Conservation (phyloP, 2,113 vertebrate genomes). For the Eclectus roratus region DNA sequence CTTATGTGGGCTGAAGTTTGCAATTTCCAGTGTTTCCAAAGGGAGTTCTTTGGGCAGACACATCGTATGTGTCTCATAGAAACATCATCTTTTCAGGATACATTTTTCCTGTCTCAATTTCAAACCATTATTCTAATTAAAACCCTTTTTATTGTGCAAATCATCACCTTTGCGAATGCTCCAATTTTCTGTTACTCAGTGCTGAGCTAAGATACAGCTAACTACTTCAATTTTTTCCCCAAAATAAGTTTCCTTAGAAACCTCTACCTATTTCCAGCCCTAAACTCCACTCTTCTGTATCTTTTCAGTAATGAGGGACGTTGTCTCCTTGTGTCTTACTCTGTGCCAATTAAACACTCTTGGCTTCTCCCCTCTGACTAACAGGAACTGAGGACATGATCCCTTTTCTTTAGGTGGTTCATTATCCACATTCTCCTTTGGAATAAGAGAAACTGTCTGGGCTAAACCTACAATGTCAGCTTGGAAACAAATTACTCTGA, state of each 20-base stretch:
- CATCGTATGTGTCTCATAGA: accelerated
- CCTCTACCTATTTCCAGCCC: background rate
- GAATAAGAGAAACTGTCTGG: background rate
- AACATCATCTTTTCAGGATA: background rate
- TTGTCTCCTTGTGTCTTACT: background rate
- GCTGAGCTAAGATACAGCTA: background rate
- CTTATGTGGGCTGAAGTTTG: background rate
- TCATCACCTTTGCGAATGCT: background rate
- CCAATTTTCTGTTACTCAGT: background rate
- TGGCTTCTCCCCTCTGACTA: background rate
- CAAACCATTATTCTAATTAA: background rate
- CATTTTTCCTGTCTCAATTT: background rate
- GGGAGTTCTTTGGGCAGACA: background rate
- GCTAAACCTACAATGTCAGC: background rate
- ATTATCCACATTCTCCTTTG: background rate
- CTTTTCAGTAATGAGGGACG: background rate
- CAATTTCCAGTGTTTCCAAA: background rate
- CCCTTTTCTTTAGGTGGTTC: background rate
- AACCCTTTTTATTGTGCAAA: background rate
- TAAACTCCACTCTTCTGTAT: background rate
- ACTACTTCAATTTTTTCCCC: background rate
- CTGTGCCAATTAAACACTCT: background rate
- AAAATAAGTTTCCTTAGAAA: background rate
- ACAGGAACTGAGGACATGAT: background rate
- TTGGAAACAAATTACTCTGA: background rate